These are phyloP conservation scores for Sylvilagus bachmani DNA, from an alignment of 2,113 vertebrate species.

Conservation along the genomic window DNA sequence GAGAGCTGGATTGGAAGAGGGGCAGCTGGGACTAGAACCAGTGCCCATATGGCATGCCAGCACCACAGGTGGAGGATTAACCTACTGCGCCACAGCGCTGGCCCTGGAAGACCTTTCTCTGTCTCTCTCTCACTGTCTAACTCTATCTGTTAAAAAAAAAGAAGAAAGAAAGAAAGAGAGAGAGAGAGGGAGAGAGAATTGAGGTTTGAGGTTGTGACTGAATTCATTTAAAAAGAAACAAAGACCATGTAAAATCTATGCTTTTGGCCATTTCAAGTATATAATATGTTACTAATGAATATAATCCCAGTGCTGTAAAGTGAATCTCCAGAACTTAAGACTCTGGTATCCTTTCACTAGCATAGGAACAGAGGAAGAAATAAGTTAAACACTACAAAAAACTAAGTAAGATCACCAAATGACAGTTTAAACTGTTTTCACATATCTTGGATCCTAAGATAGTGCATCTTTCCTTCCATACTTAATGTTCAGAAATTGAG, in stretches of 20 bases:
- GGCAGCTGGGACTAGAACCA: no score
- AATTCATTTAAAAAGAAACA: no score
- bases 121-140: no score
- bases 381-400: conserved; percentile 23
- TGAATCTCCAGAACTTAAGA: neutral
- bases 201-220: no score
- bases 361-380: neutral
- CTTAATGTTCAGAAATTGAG: neutral
- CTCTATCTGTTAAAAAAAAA: no score
- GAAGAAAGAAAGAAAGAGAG: no score
- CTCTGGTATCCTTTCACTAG: neutral
- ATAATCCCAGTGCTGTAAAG: neutral
- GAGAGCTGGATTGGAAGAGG: no score
- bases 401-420: neutral
- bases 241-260: neutral
- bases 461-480: neutral
- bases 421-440: neutral
- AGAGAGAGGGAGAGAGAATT: no score
- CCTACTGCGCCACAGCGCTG: no score
- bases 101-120: no score
- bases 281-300: neutral
- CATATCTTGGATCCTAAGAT: neutral
- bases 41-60: no score
- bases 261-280: neutral
- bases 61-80: no score